Conservation (phyloP, 2,797 vertebrate genomes). For the Lindbergichthys nudifrons region DNA sequence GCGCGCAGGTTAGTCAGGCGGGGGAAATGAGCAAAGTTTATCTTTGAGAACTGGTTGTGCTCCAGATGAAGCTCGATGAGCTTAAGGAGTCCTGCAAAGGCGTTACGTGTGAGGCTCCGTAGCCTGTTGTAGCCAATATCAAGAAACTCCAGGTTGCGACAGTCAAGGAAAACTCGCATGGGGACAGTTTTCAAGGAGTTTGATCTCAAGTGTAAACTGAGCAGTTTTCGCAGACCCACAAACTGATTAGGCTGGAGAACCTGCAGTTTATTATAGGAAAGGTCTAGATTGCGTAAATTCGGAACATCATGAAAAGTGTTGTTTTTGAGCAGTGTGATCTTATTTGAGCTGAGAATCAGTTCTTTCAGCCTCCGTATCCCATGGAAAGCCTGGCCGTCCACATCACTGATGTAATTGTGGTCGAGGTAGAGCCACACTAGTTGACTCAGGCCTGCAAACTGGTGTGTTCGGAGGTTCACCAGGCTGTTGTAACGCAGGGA, state of each 20-base stretch:
- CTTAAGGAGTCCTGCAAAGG: slow-evolving; percentile 96
- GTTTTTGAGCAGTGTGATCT: slow-evolving; percentile 93
- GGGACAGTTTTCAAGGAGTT: slow-evolving; percentile 95
- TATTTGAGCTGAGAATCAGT: slow-evolving; percentile 97
- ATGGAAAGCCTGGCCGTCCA: slow-evolving; percentile 94
- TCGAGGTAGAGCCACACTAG: slow-evolving; percentile 98
- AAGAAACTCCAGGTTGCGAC: slow-evolving; percentile 96
- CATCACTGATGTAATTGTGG: slow-evolving; percentile 94
- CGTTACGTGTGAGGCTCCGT: slow-evolving; percentile 93
- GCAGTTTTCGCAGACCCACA: slow-evolving; percentile 92
- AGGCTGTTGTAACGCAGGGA: slow-evolving; percentile 98
- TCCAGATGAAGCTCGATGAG: slow-evolving; percentile 96
- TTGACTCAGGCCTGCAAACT: slow-evolving; percentile 95
- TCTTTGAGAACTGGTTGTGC: slow-evolving; percentile 98
- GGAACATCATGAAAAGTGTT: slow-evolving; percentile 93
- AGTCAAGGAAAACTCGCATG: slow-evolving; percentile 95
- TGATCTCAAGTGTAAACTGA: slow-evolving; percentile 95
- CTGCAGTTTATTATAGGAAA: slow-evolving; percentile 97
- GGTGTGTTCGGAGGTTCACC: slow-evolving; percentile 90
- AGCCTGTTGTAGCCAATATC: slow-evolving; percentile 97
- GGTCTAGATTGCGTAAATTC: slow-evolving; percentile 95
- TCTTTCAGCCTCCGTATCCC: slow-evolving; percentile 96
- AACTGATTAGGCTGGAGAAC: slow-evolving; percentile 92
- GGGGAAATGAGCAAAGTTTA: slow-evolving; percentile 97
- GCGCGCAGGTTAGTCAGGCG: slow-evolving; percentile 94